Conservation (phyloP, 2,113 vertebrate genomes). For the Coregonus clupeaformis region DNA sequence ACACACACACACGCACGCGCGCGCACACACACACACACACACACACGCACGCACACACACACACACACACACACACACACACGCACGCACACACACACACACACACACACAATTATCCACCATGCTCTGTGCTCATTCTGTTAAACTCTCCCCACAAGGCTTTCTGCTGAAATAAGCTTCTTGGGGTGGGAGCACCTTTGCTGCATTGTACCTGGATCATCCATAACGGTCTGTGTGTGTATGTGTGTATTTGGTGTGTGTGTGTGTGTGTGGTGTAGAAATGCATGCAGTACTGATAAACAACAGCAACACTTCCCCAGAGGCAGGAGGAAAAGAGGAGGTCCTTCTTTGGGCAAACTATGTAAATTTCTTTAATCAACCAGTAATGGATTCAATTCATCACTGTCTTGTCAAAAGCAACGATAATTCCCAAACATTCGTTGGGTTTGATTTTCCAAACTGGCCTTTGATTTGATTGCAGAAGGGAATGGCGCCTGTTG, state of each 20-base stretch:
- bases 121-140: conserved; percentile 53
- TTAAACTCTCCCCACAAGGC: conserved; percentile 44
- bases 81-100: too few species aligned
- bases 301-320: neutral
- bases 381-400: conserved; percentile 62
- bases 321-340: neutral
- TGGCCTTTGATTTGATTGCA: conserved; percentile 63
- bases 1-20: neutral
- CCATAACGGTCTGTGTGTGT: conserved; percentile 49
- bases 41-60: too few species aligned
- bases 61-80: conserved; percentile 10
- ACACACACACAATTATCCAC: conserved; percentile 27
- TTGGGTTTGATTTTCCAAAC: conserved; percentile 65
- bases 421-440: conserved; percentile 38
- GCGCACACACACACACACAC: too few species aligned
- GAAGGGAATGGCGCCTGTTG: conserved; percentile 49
- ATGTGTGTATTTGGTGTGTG: too few species aligned
- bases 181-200: conserved; percentile 48
- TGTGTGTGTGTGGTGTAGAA: neutral
- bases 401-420: conserved; percentile 48
- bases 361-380: conserved; percentile 38
- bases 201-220: conserved; percentile 48
- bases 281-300: conserved; percentile 16
- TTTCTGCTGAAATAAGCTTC: conserved; percentile 72
- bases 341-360: conserved; percentile 39